Base-by-base conservation (phyloP, 2,888 invertebrate species). In the Mechanitis mazaeus region DNA sequence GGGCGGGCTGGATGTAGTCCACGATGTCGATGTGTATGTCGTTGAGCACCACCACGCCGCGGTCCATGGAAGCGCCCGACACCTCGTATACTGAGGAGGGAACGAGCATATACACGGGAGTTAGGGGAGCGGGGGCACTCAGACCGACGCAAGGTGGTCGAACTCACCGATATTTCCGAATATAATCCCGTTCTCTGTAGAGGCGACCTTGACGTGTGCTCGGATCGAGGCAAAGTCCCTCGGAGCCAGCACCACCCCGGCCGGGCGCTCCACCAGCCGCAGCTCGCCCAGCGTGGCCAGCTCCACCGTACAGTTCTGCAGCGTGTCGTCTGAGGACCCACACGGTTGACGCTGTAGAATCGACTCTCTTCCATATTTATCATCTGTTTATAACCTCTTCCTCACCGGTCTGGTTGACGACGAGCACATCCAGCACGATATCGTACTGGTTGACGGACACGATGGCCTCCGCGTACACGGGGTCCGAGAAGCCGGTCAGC, bases 1-100 rank as follows among this genome's bases (percentile, higher is more conserved):
- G 87, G 20, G 98, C 98, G 31, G 98, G 98, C 77, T 98, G 95
- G 77, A 98, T 98, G 89, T 98, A 98, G 91, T 99, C 99, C 96
- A 99, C 98, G 73, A 99, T 98, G 87, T 99, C 99, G 79, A 99
- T 98, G 85, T 99, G 98, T 77, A 99, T 99, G 84, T 99, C 99
- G 83, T 99, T 98, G 58, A 99, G 92, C 12, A 99, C 99, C 45
- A 99, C 98, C 66, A 98, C 98, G 84, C 98, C 99, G 72, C 97
- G 93, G 84, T 98, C 98, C 66, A 96, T 95, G 2, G 94, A 94
- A 38, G 97, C 96, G 56, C 98, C 97, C 45, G 95, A 95, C 59
- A 99, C 96, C 81, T 99, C 99, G 85, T 99, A 99, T 61, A 98
- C 98, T 96, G 83, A 5, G 7, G 11, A 45, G 12, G 11, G 56